These are phyloP conservation scores for Panorpa germanica DNA, from an alignment of 2,888 invertebrate species.

Conservation along the genomic window DNA sequence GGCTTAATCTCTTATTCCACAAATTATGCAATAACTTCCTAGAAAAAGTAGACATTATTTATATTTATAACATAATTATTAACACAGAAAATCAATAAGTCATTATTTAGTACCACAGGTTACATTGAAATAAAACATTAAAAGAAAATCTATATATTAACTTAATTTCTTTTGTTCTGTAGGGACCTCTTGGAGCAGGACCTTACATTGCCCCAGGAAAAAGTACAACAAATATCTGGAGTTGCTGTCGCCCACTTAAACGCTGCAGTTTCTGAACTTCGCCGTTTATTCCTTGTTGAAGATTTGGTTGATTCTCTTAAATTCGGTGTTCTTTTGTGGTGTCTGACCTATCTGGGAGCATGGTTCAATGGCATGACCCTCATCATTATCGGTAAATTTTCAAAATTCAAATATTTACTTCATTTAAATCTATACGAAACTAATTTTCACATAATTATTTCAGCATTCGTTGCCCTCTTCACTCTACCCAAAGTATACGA, in stretches of 20 bases:
- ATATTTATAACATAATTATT: too few relatives aligned
- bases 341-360: slow-evolving; percentile 90
- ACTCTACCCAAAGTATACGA: slow-evolving; percentile 92
- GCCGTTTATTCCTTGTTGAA: slow-evolving; percentile 89
- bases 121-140: not conserved
- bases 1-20: too few relatives aligned
- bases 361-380: slow-evolving; percentile 99
- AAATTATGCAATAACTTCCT: too few relatives aligned
- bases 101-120: not conserved
- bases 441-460: slow-evolving; percentile 18
- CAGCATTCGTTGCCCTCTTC: slow-evolving; percentile 84
- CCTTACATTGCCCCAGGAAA: slow-evolving; percentile 74
- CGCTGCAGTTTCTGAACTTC: slow-evolving; percentile 60
- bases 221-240: slow-evolving; percentile 75
- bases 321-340: slow-evolving; percentile 90
- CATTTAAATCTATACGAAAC: too few relatives aligned
- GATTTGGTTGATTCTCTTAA: slow-evolving; percentile 91
- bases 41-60: too few relatives aligned
- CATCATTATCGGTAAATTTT: slow-evolving; percentile 69
- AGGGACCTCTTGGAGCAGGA: slow-evolving; percentile 76
- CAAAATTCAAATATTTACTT: slow-evolving; percentile 10
- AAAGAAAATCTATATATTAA: slow-evolving; percentile 7
- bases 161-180: slow-evolving; percentile 16
- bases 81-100: not conserved
- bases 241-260: slow-evolving; percentile 76